Conservation (phyloP, 1,140 invertebrate genomes). For the Drosophila arizonae region DNA sequence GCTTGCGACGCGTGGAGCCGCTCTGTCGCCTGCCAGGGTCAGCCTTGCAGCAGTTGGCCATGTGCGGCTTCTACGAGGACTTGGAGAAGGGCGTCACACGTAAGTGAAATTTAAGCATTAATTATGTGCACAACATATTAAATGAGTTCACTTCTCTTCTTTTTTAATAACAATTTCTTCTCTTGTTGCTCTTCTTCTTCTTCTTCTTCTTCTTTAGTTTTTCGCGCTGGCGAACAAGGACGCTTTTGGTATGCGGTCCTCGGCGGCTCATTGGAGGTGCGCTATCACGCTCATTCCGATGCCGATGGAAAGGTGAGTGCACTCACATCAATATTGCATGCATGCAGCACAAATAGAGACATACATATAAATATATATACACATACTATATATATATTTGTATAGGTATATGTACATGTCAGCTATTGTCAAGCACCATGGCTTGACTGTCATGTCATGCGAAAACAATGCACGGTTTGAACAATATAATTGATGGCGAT, state of each 20-base stretch:
- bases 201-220: constrained; percentile 84
- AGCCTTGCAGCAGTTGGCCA: constrained; percentile 89
- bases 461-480: constrained; percentile 52
- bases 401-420: constrained; percentile 3
- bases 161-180: neutral
- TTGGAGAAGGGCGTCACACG: constrained; percentile 90
- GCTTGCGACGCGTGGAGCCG: constrained; percentile 86
- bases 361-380: neutral
- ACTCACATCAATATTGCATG: constrained; percentile 25
- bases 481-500: constrained; percentile 73
- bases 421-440: constrained; percentile 18
- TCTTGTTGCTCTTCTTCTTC: too few relatives aligned
- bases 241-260: constrained; percentile 91
- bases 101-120: constrained; percentile 84
- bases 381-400: neutral
- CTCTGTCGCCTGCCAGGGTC: constrained; percentile 88
- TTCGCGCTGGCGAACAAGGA: constrained; percentile 89
- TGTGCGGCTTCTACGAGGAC: constrained; percentile 89
- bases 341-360: neutral
- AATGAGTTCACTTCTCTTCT: constrained; percentile 55
- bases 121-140: constrained; percentile 24
- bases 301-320: constrained; percentile 84
- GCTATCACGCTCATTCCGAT: constrained; percentile 85
- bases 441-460: constrained; percentile 31
- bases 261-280: constrained; percentile 88